phyloP scores from a whole-genome alignment of 2,797 vertebrate species.

The Onychomys arenicola region DNA sequence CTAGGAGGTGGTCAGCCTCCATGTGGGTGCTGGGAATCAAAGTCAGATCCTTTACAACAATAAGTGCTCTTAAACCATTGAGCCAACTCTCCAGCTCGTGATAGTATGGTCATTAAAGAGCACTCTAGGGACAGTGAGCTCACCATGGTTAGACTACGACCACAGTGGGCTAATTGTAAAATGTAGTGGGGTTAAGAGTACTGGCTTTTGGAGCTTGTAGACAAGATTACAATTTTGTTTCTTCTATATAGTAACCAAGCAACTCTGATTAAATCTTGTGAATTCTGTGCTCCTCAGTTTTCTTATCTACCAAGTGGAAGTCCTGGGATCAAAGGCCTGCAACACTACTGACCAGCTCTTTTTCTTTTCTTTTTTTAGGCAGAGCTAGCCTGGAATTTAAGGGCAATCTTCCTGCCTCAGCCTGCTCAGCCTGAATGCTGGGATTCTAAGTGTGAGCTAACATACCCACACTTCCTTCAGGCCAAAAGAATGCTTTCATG shows the following conservation, averaged over 20 bases:
- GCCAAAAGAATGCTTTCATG: neutral
- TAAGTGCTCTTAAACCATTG: neutral
- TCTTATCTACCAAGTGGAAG: constrained; percentile 2
- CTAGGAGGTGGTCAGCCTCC: neutral
- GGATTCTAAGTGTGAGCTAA: neutral
- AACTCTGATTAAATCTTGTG: constrained; percentile 26
- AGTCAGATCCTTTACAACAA: neutral
- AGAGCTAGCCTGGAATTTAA: neutral
- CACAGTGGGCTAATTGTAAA: neutral
- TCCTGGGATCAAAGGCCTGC: neutral
- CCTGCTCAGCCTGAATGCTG: neutral
- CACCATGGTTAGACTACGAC: neutral
- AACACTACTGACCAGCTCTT: neutral
- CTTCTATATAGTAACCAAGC: neutral
- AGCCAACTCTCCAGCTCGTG: neutral
- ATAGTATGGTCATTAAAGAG: neutral
- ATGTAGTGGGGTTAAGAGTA: neutral
- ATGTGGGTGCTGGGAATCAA: neutral
- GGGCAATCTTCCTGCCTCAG: neutral
- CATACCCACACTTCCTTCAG: neutral
- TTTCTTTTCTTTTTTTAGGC: neutral
- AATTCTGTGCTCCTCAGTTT: constrained; percentile 7
- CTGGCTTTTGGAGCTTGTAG: neutral
- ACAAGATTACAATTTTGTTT: constrained; percentile 22
- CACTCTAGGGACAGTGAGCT: neutral